Evolutionary conservation across 2,113 vertebrate species (phyloP).

Genomic region (Neotoma lepida): DNA sequence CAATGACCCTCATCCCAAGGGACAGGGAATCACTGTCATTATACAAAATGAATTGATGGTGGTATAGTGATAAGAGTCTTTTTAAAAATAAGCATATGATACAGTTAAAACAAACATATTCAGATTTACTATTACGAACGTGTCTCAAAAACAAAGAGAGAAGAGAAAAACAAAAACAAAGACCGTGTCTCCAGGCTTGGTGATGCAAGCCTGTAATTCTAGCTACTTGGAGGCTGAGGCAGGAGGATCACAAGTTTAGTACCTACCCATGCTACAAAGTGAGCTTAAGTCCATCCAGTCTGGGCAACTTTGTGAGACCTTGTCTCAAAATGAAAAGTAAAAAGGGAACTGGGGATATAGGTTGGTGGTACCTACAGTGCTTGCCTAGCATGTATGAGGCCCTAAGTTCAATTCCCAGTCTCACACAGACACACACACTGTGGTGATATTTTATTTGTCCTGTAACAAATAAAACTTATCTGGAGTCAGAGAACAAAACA

Average conservation of each 20-base stretch:
- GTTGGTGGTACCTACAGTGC: not conserved
- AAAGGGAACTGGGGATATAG: not conserved
- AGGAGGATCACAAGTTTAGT: not conserved
- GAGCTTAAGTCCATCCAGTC: not conserved
- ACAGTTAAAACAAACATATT: not conserved
- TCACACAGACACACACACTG: not conserved
- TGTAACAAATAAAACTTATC: no score
- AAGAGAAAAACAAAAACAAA: not conserved
- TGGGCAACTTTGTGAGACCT: not conserved
- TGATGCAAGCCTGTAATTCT: not conserved
- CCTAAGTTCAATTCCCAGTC: not conserved
- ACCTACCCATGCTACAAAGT: not conserved
- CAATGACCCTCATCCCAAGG: conserved; percentile 14
- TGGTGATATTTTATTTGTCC: no score
- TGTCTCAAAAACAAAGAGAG: not conserved
- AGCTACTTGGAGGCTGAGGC: not conserved
- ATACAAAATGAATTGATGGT: conserved; percentile 1
- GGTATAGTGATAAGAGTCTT: conserved; percentile 28
- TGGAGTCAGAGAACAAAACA: no score
- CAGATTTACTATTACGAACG: not conserved
- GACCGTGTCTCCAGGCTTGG: not conserved
- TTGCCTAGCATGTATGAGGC: not conserved
- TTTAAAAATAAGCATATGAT: conserved; percentile 23
- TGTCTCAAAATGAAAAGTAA: not conserved
- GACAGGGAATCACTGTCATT: conserved; percentile 47